Evolutionary conservation across 2,797 vertebrate species (phyloP).

Genomic region (Saguinus oedipus): DNA sequence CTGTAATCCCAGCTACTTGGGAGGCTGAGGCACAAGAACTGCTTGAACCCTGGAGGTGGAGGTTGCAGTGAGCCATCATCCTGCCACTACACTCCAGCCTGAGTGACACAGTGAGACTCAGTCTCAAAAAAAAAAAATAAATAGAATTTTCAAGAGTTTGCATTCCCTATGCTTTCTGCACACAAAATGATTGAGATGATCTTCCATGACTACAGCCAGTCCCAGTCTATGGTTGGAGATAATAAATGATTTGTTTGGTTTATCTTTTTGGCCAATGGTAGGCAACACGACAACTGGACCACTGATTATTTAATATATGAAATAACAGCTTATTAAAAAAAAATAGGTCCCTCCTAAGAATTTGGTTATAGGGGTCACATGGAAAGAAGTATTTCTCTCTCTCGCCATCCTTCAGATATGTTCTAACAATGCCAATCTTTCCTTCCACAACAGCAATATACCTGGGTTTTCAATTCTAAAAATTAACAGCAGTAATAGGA

Average conservation of each 20-base stretch:
- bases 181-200: neutral
- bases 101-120: no score
- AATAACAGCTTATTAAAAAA: neutral
- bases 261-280: neutral
- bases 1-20: no score
- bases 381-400: neutral
- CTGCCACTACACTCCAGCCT: no score
- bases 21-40: no score
- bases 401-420: neutral
- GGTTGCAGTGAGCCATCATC: no score
- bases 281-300: neutral
- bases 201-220: neutral
- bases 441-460: neutral
- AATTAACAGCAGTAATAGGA: neutral
- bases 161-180: neutral
- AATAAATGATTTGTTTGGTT: neutral
- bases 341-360: neutral
- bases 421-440: neutral
- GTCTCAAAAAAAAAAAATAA: no score
- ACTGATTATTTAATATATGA: neutral
- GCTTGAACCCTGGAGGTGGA: no score
- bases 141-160: neutral
- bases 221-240: neutral
- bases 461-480: neutral
- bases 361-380: rapidly evolving